Evolutionary conservation across 1,140 invertebrate species (phyloP).

Genomic region (Drosophila novamexicana): DNA sequence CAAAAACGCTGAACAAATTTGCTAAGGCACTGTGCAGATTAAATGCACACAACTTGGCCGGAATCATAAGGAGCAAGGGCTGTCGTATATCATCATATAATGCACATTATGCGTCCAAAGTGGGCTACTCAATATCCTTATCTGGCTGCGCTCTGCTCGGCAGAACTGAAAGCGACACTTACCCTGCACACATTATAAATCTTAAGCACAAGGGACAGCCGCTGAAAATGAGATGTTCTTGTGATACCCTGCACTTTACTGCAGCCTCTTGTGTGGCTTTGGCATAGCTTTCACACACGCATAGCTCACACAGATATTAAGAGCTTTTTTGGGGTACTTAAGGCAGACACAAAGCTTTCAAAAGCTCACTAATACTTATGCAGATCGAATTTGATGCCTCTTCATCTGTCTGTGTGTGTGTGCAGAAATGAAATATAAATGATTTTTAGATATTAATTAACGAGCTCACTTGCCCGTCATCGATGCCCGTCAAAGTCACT

Average conservation of each 20-base stretch:
- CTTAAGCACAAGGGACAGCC: background rate
- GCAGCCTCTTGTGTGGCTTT: background rate
- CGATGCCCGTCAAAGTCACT: conserved; percentile 25
- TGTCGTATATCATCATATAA: conserved; percentile 45
- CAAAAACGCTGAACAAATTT: conserved; percentile 60
- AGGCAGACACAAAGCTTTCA: background rate
- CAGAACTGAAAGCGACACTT: no score
- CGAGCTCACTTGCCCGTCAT: background rate
- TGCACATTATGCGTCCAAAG: conserved; percentile 19
- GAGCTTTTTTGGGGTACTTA: conserved; percentile 3
- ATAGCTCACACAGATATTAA: background rate
- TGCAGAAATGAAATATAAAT: background rate
- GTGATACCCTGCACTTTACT: background rate
- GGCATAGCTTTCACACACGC: background rate
- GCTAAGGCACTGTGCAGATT: conserved; percentile 52
- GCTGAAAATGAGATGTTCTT: background rate
- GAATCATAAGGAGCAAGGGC: conserved; percentile 32
- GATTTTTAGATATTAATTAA: conserved; percentile 15
- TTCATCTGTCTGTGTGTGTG: no score
- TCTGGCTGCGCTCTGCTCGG: no score
- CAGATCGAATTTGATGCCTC: background rate
- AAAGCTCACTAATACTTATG: conserved; percentile 17
- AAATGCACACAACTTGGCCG: conserved; percentile 40
- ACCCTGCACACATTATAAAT: background rate
- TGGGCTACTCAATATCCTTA: conserved; percentile 17